Conservation (phyloP, 64 coral and sea anemone genomes). For the Pocillopora verrucosa region DNA sequence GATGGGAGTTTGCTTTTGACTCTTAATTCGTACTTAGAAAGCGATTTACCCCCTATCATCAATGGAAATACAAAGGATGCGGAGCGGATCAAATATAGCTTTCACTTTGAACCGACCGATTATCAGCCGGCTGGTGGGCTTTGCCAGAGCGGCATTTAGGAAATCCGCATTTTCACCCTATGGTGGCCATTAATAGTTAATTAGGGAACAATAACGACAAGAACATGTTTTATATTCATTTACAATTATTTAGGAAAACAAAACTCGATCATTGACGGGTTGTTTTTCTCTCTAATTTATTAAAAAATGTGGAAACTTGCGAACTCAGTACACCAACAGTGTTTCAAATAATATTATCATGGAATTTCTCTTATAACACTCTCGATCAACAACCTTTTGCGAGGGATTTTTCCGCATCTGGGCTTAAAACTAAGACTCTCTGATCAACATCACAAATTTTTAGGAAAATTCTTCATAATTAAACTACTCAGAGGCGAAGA, state of each 20-base stretch:
- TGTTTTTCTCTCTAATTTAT: neutral
- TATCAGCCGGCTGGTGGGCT: neutral
- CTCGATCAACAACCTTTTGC: no score
- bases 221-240: slow-evolving; percentile 36
- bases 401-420: no score
- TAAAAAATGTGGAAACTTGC: no score
- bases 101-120: slow-evolving; percentile 30
- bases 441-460: no score
- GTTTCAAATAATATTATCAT: no score
- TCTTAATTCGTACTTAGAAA: neutral
- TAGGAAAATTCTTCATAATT: no score
- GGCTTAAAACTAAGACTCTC: no score
- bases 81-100: neutral
- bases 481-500: no score
- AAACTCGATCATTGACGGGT: neutral
- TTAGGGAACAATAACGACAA: neutral
- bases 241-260: neutral
- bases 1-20: neutral
- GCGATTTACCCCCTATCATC: slow-evolving; percentile 8
- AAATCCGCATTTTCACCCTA: neutral
- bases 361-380: no score
- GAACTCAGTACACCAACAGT: no score
- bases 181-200: neutral
- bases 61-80: neutral
- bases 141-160: neutral